Percentiles rank a stretch among this genome's conserved stretches.
phyloP scores from a whole-genome alignment of 2,888 invertebrate genomes.

The Trisateles emortualis region DNA sequence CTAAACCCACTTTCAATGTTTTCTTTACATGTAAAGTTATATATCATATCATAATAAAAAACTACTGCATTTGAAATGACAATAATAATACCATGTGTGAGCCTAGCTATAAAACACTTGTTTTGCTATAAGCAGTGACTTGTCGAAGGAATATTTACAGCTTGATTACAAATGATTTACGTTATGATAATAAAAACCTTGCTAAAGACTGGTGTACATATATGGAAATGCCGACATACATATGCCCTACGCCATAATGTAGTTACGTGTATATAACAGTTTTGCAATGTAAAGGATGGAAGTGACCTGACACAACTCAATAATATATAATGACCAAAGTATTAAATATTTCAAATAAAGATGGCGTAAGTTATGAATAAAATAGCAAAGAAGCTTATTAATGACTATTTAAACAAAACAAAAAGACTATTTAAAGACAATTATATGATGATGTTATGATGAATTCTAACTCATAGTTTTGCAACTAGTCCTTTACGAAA shows the following conservation, averaged over 20 bases:
- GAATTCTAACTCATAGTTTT: no score
- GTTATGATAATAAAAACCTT: constrained; percentile 9
- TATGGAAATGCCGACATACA: constrained; percentile 21
- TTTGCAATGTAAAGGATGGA: not conserved
- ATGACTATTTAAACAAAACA: no score
- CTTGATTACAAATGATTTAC: not conserved
- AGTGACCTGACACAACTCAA: no score
- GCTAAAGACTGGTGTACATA: constrained; percentile 16
- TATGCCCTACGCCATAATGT: constrained; percentile 1
- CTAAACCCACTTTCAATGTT: not conserved
- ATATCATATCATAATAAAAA: not conserved
- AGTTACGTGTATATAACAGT: not conserved
- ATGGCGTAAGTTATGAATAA: no score
- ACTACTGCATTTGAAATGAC: not conserved
- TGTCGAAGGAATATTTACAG: constrained; percentile 6
- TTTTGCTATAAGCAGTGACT: not conserved
- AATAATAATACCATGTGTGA: not conserved
- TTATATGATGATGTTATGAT: no score
- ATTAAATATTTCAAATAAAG: no score
- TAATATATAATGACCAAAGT: no score
- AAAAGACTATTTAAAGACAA: no score
- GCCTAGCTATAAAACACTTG: not conserved
- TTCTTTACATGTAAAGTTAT: not conserved
- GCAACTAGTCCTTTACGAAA: no score
- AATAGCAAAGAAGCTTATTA: no score